Percentiles rank a stretch among this genome's conserved stretches.
Conservation (phyloP, 2,797 vertebrate species). For the Sebastes cheni region DNA sequence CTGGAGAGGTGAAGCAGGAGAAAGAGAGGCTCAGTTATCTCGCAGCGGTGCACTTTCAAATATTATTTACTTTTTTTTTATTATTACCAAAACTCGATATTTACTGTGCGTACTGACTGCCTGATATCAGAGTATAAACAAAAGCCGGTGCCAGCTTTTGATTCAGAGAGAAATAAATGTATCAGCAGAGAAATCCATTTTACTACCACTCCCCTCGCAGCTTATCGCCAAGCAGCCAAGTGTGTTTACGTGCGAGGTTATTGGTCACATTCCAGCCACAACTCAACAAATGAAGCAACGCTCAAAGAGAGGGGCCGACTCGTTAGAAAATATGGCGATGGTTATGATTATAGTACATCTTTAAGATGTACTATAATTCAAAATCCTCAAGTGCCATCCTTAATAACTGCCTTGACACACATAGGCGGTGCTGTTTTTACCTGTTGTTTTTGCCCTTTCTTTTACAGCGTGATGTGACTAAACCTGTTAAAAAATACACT, state of each 20-base stretch:
- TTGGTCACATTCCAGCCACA: constrained; percentile 26
- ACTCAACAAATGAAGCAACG: constrained; percentile 6
- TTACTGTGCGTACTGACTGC: constrained; percentile 43
- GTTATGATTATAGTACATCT: neutral
- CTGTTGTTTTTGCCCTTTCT: neutral
- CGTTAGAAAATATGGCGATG: neutral
- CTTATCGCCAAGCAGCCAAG: constrained; percentile 11
- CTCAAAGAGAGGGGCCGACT: neutral
- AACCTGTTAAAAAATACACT: neutral
- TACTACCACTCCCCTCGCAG: constrained; percentile 17
- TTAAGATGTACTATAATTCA: no score
- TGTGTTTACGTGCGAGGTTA: constrained; percentile 13
- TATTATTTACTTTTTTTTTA: constrained; percentile 3
- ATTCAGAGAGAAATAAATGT: constrained; percentile 48
- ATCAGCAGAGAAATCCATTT: constrained; percentile 61
- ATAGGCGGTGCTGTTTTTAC: neutral
- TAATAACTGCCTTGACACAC: neutral
- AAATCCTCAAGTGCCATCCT: neutral
- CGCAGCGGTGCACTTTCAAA: constrained; percentile 33
- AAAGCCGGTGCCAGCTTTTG: constrained; percentile 46
- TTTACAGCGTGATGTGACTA: neutral
- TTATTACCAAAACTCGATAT: constrained; percentile 57
- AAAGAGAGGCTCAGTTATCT: constrained; percentile 49
- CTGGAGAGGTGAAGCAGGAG: constrained; percentile 41
- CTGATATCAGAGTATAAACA: constrained; percentile 56